Evolutionary conservation across 2,888 invertebrate genomes (phyloP), one percentile per base, ranked within the genome.

Genomic region (Drosophila dives): DNA sequence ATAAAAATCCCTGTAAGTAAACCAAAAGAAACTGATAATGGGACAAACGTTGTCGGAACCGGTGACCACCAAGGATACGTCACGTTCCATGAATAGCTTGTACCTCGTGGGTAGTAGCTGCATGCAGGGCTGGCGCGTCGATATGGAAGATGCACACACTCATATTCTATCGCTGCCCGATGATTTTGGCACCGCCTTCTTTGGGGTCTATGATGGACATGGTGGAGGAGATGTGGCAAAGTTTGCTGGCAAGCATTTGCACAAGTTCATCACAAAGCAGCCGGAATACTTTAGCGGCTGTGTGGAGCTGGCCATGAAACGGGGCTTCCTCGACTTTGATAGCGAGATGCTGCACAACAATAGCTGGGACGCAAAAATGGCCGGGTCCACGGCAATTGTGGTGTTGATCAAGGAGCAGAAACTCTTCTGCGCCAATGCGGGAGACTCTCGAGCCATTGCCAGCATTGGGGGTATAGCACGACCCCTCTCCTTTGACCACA

Each of bases 71-170:
- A 97, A 97, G 93, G 96, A 97, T 91, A 97, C 97, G 2, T 94
- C 97, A 23, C 96, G 96, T 92, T 97, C 97, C 89, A 95, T 96
- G 92, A 97, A 97, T 92, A 93, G 94, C 20, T 94, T 94, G 3
- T 95, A 93, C 88, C 93, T 94, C 2, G 93, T 99, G 10, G 99
- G 98, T 20, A 97, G 98, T 3, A 98, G 98, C 36, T 98, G 98
- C 91, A 99, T 99, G 99, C 99, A 99, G 94, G 99, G 99, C 93
- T 99, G 99, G 99, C 94, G 99, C 75, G 96, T 99, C 67, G 97
- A 98, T 80, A 99, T 99, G 99, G 99, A 99, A 94, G 99, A 99
- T 94, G 97, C 98, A 0, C 99, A 99, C 92, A 98, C 99, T 38
- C 98, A 99, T 90, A 97, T 99, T 82, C 94, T 99, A 12, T 97